These are phyloP conservation scores for Hippocampus mohnikei DNA, from an alignment of 2,113 vertebrate genomes.

Conservation along the genomic window DNA sequence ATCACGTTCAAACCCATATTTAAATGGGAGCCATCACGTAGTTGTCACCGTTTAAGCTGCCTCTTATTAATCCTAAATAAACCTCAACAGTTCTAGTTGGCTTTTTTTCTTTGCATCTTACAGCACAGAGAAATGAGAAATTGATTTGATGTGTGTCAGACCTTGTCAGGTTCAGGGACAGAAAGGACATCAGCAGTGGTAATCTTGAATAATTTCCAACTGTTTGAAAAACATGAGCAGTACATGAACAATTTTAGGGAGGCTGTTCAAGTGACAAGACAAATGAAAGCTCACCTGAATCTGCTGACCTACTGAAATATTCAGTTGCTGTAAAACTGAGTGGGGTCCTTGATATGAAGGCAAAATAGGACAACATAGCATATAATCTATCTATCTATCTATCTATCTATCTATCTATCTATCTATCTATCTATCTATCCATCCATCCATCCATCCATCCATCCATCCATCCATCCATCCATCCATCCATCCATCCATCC, in stretches of 20 bases:
- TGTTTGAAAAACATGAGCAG: constrained; percentile 52
- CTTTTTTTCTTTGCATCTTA: background rate
- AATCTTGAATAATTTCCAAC: constrained; percentile 30
- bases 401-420: too few relatives aligned
- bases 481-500: too few relatives aligned
- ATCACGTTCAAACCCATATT: background rate
- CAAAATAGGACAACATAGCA: constrained; percentile 22
- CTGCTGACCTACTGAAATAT: constrained; percentile 7
- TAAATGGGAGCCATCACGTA: background rate
- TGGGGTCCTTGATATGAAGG: constrained; percentile 16
- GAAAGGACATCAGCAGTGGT: background rate
- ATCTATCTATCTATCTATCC: too few relatives aligned
- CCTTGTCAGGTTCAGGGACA: constrained; percentile 21
- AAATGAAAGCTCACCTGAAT: constrained; percentile 30
- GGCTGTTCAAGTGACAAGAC: constrained; percentile 14
- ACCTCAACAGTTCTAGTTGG: background rate
- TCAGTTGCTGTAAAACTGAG: constrained; percentile 26
- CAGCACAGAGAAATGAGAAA: background rate
- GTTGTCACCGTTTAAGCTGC: background rate
- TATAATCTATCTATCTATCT: background rate
- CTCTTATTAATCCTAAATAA: background rate
- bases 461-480: too few relatives aligned
- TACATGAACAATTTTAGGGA: constrained; percentile 25
- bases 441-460: too few relatives aligned
- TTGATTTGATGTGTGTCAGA: background rate